Conservation (phyloP, 2,113 vertebrate species). For the Stigmatopora argus region DNA sequence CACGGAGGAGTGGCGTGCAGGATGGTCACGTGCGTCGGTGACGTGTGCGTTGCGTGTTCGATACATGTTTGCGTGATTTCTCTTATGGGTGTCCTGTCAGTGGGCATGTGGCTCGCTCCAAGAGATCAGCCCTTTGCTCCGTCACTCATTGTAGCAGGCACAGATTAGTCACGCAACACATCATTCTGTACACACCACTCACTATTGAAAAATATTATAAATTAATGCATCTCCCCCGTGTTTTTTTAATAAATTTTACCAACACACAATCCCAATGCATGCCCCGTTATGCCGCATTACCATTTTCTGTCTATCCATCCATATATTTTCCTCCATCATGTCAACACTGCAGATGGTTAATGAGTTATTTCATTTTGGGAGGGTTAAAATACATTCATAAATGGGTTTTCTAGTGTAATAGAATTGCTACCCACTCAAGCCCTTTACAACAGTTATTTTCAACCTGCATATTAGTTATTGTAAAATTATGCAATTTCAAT, state of each 20-base stretch:
- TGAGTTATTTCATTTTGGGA: background rate
- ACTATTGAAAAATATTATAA: slow-evolving; percentile 35
- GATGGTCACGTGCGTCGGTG: slow-evolving; percentile 37
- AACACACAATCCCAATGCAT: slow-evolving; percentile 20
- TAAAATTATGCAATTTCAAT: background rate
- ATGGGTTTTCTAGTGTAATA: background rate
- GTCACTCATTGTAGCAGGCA: slow-evolving; percentile 50
- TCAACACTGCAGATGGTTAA: slow-evolving; percentile 18
- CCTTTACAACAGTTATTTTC: background rate
- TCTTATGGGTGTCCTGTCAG: slow-evolving; percentile 49
- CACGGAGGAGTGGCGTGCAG: slow-evolving; percentile 31
- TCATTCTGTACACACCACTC: slow-evolving; percentile 26
- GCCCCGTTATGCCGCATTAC: slow-evolving; percentile 41
- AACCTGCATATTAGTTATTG: too few relatives aligned
- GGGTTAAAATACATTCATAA: background rate
- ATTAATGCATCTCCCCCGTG: slow-evolving; percentile 24
- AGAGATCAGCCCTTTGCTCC: slow-evolving; percentile 49
- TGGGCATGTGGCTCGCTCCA: slow-evolving; percentile 54
- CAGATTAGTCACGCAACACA: slow-evolving; percentile 58
- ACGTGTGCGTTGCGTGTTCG: slow-evolving; percentile 44
- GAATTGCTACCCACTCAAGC: background rate
- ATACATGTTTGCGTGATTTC: slow-evolving; percentile 57
- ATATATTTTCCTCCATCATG: slow-evolving; percentile 27
- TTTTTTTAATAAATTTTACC: background rate
- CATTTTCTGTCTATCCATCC: slow-evolving; percentile 10